phyloP scores from a whole-genome alignment of 2,888 invertebrate species.

The Stratiomys singularior region DNA sequence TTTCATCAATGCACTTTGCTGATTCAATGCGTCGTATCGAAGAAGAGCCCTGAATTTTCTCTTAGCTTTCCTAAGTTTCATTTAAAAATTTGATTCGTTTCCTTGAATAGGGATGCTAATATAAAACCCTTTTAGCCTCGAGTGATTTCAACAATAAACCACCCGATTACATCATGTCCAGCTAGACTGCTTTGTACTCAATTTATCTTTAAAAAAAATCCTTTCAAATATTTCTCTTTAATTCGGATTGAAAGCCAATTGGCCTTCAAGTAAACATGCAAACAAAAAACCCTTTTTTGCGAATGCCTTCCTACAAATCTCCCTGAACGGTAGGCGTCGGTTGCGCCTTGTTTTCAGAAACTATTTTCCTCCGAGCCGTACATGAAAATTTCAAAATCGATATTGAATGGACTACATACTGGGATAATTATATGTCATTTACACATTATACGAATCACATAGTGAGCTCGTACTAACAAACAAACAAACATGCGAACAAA shows the following conservation, averaged over 20 bases:
- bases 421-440: slow-evolving; percentile 47
- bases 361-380: background rate
- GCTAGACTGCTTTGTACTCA: no score
- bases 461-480: background rate
- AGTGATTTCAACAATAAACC: no score
- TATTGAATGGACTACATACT: slow-evolving; percentile 36
- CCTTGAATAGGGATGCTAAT: no score
- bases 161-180: no score
- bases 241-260: background rate
- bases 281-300: background rate
- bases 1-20: no score
- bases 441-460: slow-evolving; percentile 14
- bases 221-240: background rate
- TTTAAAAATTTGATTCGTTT: no score
- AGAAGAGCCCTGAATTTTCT: no score
- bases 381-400: background rate
- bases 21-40: no score
- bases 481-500: no score
- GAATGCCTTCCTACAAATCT: background rate
- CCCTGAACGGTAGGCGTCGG: background rate
- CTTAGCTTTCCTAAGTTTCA: no score
- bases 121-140: no score
- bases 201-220: background rate
- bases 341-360: background rate
- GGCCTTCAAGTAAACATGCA: background rate